phyloP scores from a whole-genome alignment of 2,888 invertebrate species.

The Creontiades dilutus region DNA sequence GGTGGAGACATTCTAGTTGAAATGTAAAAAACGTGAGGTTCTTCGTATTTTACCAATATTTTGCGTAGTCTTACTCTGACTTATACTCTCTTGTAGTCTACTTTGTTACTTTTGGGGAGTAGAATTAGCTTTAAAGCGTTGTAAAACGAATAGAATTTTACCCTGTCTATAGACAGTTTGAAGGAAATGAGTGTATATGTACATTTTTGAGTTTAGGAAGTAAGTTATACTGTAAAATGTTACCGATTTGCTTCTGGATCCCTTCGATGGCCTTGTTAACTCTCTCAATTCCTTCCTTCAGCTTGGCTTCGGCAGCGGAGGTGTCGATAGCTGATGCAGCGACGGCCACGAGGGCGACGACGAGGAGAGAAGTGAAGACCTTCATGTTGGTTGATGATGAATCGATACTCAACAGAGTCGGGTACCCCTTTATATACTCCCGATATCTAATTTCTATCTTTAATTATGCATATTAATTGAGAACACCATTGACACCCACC shows the following conservation, averaged over 20 bases:
- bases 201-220: background rate
- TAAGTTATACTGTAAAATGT: background rate
- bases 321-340: background rate
- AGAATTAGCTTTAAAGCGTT: no score
- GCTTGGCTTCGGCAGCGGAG: background rate
- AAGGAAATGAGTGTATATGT: background rate
- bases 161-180: no score
- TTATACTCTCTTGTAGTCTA: no score
- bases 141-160: no score
- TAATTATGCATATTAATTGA: background rate
- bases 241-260: conserved; percentile 23
- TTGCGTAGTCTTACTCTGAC: no score
- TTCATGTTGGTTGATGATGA: conserved; percentile 28
- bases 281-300: conserved; percentile 31
- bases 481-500: background rate
- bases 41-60: no score
- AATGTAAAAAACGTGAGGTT: no score
- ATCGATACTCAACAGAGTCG: background rate
- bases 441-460: background rate
- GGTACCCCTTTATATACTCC: background rate
- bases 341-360: conserved; percentile 18
- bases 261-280: background rate
- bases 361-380: conserved; percentile 12
- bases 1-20: no score
- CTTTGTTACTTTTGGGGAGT: no score